Evolutionary conservation across 2,888 invertebrate species (phyloP).

Genomic region (Chalcis sispes): DNA sequence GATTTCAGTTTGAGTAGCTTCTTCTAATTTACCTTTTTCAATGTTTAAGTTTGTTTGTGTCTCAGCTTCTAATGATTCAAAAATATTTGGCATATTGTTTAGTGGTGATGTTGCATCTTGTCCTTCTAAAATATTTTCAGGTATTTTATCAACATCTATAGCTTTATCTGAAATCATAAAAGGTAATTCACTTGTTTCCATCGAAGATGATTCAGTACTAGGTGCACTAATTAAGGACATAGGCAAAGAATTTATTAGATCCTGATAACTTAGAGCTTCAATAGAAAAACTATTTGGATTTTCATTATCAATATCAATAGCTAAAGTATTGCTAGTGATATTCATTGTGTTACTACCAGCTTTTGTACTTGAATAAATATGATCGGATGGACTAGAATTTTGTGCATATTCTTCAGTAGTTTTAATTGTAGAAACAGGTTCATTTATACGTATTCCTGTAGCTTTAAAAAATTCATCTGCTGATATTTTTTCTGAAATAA

Average conservation of each 20-base stretch:
- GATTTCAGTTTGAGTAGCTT: conserved; percentile 33
- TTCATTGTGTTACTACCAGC: conserved; percentile 37
- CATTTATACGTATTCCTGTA: conserved; percentile 54
- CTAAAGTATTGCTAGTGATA: conserved; percentile 19
- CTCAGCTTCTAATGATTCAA: conserved; percentile 39
- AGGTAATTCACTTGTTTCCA: conserved; percentile 46
- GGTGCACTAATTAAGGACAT: conserved; percentile 45
- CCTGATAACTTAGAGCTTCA: conserved; percentile 50
- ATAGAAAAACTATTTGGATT: conserved; percentile 49
- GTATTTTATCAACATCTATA: conserved; percentile 43
- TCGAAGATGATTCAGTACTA: conserved; percentile 34
- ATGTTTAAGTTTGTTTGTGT: conserved; percentile 37
- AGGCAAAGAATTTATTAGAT: conserved; percentile 53
- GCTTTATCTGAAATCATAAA: conserved; percentile 50
- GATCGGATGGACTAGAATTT: conserved; percentile 44
- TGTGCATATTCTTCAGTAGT: conserved; percentile 50
- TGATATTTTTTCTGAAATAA: conserved; percentile 55
- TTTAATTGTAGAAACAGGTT: conserved; percentile 52
- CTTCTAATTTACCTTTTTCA: conserved; percentile 40
- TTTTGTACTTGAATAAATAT: conserved; percentile 48
- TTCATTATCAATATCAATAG: conserved; percentile 45
- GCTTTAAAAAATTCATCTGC: conserved; percentile 58
- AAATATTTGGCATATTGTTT: conserved; percentile 28
- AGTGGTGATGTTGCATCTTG: conserved; percentile 20
- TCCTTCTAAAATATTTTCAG: conserved; percentile 45